Base-by-base conservation (phyloP, 2,888 invertebrate genomes). In the Villa cingulata region DNA sequence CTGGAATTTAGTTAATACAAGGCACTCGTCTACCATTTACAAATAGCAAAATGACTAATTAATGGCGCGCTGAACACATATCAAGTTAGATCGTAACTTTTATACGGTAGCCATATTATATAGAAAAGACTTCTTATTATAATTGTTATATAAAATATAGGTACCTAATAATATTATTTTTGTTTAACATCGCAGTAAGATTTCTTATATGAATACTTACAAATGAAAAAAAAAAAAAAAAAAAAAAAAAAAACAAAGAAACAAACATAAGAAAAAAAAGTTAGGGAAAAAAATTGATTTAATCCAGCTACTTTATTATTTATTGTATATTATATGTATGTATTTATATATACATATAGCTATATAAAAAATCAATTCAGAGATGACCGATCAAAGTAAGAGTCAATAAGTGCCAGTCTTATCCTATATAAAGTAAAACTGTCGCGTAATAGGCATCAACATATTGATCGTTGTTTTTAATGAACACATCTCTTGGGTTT, bases 21-120 rank as follows among this genome's bases (percentile, higher is more conserved):
- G 56, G 55, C 57, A 57, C 55, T 54, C 56, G 55, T 57, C 57
- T 56, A 32, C 54, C 55, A 56, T 55, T 56, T 56, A 57, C 56
- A 57, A 57, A 57, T 56, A 57, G 53, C 55, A 48, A 55, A 57
- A 57, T 57, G 56, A 57, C 57, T 57, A 57, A 57, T 57, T 57
- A 57, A 57, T 57, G 57, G 57, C 57, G 57, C 56, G 57, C 55
- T 55, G 55, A 57, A 57, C 57, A 57, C 56, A 57, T 57, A 56
- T 56, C 56, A 56, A 56, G 56, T 55, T 56, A 7, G 54, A 56
- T 37, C 41, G 32, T 27, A 41, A 41, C 41, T 41, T 29, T 19
- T 46, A 46, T 14, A 32, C 29, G 29, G 29, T 32, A 32, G 29
- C 29, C 29, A 12, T 32, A 32, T 12, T n/a, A n/a, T n/a, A n/a